Percentiles rank a stretch among this genome's conserved stretches.
Conservation (phyloP, 2,113 vertebrate species). For the Coreoperca whiteheadi region DNA sequence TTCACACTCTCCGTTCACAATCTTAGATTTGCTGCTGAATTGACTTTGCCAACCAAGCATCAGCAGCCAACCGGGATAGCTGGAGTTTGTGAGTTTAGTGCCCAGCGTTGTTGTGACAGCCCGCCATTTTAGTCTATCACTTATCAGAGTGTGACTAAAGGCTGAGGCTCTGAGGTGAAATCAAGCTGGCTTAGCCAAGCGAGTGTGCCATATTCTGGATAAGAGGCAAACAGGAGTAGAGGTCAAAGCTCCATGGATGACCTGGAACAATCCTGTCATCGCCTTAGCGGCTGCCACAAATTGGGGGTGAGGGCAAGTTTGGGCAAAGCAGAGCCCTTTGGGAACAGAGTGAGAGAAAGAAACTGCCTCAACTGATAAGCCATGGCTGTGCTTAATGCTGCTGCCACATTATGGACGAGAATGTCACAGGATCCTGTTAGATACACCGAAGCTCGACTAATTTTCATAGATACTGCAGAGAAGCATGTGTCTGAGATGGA, state of each 20-base stretch:
- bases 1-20: background rate
- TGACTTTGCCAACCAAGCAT: slow-evolving; percentile 34
- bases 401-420: background rate
- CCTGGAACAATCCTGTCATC: slow-evolving; percentile 65
- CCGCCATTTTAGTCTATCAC: slow-evolving; percentile 48
- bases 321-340: background rate
- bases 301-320: slow-evolving; percentile 11
- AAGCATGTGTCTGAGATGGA: slow-evolving; percentile 1
- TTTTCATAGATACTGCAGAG: background rate
- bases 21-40: slow-evolving; percentile 11
- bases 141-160: slow-evolving; percentile 60
- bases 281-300: slow-evolving; percentile 41
- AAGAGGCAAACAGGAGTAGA: slow-evolving; percentile 39
- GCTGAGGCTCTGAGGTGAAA: slow-evolving; percentile 56
- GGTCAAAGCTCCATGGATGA: slow-evolving; percentile 55
- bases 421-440: slow-evolving; percentile 4
- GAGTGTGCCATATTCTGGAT: slow-evolving; percentile 44
- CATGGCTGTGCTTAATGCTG: slow-evolving; percentile 1
- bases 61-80: slow-evolving; percentile 38
- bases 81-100: slow-evolving; percentile 39
- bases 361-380: background rate
- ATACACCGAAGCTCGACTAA: slow-evolving; percentile 1
- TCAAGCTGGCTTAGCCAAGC: slow-evolving; percentile 44
- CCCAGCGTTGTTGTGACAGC: slow-evolving; percentile 35
- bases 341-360: slow-evolving; percentile 16